Evolutionary conservation across 2,888 invertebrate species (phyloP).

Genomic region (Atethmia centrago): DNA sequence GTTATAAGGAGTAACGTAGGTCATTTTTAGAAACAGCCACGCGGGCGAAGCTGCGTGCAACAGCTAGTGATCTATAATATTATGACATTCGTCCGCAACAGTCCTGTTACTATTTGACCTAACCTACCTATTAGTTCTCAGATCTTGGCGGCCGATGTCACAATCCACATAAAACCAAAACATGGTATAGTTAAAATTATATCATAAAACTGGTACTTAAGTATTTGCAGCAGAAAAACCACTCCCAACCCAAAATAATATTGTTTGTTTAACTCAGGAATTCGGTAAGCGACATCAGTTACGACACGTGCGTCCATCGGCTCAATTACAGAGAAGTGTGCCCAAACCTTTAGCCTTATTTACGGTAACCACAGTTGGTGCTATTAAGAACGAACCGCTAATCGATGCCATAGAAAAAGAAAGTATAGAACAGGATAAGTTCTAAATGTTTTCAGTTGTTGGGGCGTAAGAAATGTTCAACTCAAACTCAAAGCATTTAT

Average conservation of each 20-base stretch:
- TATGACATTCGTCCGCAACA: not conserved
- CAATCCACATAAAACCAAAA: not conserved
- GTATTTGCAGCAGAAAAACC: not conserved
- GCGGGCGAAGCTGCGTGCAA: too few relatives aligned
- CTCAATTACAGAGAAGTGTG: slow-evolving; percentile 27
- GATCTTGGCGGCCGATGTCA: not conserved
- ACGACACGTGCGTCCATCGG: slow-evolving; percentile 2
- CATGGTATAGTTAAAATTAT: not conserved
- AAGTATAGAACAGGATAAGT: not conserved
- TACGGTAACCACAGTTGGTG: slow-evolving; percentile 37
- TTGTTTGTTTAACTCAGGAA: not conserved
- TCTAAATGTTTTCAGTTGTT: too few relatives aligned
- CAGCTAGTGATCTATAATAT: too few relatives aligned
- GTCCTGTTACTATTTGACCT: too few relatives aligned
- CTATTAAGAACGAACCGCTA: slow-evolving; percentile 57
- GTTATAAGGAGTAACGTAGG: too few relatives aligned
- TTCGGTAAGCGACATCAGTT: not conserved
- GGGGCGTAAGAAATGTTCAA: too few relatives aligned
- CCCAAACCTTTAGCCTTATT: slow-evolving; percentile 33
- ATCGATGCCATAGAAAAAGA: slow-evolving; percentile 32
- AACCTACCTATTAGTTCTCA: not conserved
- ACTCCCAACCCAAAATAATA: not conserved
- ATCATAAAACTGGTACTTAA: not conserved
- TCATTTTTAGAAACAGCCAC: too few relatives aligned
- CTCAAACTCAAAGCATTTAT: too few relatives aligned